These are phyloP conservation scores for Podocnemis expansa DNA, from an alignment of 2,113 vertebrate genomes.

Conservation along the genomic window DNA sequence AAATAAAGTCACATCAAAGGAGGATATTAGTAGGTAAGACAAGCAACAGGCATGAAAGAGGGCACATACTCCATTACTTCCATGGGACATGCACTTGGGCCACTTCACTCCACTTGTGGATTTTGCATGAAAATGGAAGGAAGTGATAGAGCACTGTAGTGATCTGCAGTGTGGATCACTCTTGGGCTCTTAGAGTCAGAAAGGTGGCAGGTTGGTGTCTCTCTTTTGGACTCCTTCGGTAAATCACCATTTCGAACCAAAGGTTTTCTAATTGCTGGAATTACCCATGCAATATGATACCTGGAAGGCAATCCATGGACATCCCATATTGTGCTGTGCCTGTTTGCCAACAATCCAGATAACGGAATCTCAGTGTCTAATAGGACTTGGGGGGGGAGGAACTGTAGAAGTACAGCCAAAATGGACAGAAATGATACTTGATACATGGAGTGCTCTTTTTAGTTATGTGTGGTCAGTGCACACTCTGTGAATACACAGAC, in stretches of 20 bases:
- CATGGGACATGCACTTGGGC: not conserved
- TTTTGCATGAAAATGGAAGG: not conserved
- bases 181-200: not conserved
- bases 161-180: not conserved
- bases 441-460: not conserved
- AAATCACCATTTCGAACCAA: not conserved
- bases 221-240: not conserved
- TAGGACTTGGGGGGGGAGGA: not conserved
- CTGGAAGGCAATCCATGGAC: not conserved
- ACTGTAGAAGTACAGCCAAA: not conserved
- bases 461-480: no score
- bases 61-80: fast-evolving
- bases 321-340: fast-evolving
- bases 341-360: not conserved
- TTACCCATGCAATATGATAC: not conserved
- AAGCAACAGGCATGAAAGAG: not conserved
- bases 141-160: not conserved
- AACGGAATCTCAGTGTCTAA: not conserved
- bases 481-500: not conserved
- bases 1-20: not conserved
- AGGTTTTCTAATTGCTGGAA: not conserved
- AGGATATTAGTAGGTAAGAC: not conserved
- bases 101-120: not conserved
- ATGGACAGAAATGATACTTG: not conserved
- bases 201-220: not conserved